Conservation (phyloP, 2,797 vertebrate species). For the Alauda arvensis region DNA sequence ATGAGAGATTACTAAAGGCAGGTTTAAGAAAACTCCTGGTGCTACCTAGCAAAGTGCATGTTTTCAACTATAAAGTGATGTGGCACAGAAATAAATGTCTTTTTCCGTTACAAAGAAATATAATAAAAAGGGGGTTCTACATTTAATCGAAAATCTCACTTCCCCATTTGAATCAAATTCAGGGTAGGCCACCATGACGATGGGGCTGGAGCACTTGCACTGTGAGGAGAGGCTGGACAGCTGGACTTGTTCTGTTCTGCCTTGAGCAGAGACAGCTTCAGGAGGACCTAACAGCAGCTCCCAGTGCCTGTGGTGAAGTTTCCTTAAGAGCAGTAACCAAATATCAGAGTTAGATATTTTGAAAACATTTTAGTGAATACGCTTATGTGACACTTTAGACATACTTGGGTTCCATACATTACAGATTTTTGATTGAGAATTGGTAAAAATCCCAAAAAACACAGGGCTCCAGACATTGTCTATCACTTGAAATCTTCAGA, state of each 20-base stretch:
- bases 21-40: background rate
- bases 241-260: background rate
- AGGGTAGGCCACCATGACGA: background rate
- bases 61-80: background rate
- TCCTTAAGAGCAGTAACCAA: background rate
- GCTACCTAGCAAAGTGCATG: background rate
- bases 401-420: background rate
- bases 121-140: rapidly evolving
- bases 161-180: background rate
- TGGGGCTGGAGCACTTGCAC: background rate
- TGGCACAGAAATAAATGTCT: background rate
- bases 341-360: background rate
- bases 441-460: background rate
- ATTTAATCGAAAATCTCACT: background rate
- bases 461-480: rapidly evolving
- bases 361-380: background rate
- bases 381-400: background rate
- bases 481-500: background rate
- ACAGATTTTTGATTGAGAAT: background rate
- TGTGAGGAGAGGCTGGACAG: background rate
- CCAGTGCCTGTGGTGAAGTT: background rate
- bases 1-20: background rate
- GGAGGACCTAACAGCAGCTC: background rate
- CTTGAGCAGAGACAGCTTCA: background rate
- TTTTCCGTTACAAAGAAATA: background rate